Evolutionary conservation across 2,888 invertebrate genomes (phyloP).

Genomic region (Leucophenga maculata): DNA sequence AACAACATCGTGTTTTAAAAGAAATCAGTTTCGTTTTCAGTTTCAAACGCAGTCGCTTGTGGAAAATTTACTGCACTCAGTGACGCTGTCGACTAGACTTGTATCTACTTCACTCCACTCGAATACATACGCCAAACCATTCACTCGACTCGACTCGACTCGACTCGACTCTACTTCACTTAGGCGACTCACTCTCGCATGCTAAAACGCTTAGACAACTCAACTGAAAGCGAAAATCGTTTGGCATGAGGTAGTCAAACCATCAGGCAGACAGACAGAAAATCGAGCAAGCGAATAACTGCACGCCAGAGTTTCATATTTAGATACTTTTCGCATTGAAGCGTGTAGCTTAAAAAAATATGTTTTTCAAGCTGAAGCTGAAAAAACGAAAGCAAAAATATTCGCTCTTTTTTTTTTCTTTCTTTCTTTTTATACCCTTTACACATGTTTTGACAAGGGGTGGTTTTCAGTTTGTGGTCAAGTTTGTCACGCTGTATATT

Average conservation of each 20-base stretch:
- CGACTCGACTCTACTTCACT: background rate
- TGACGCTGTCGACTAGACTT: too few species aligned
- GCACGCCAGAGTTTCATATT: conserved; percentile 16
- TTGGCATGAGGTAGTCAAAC: background rate
- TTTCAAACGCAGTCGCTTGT: conserved; percentile 61
- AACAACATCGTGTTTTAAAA: conserved; percentile 35
- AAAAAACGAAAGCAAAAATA: conserved; percentile 58
- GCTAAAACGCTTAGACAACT: conserved; percentile 5
- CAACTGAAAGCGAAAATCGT: conserved; percentile 1
- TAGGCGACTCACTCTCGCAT: background rate
- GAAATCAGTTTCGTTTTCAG: conserved; percentile 62
- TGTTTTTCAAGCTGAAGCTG: conserved; percentile 34
- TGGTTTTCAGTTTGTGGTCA: background rate
- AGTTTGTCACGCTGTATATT: background rate
- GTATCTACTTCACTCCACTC: too few species aligned
- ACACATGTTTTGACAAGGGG: background rate
- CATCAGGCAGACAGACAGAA: conserved; percentile 4
- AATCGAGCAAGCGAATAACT: conserved; percentile 12
- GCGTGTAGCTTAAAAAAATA: conserved; percentile 28
- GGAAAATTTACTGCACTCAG: conserved; percentile 60
- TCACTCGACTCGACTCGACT: too few species aligned
- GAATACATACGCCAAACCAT: too few species aligned
- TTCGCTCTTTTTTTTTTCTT: conserved; percentile 30
- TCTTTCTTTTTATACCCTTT: conserved; percentile 38
- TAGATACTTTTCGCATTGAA: conserved; percentile 26